Evolutionary conservation across 1,140 invertebrate genomes (phyloP).

Genomic region (Anoplophora glabripennis): DNA sequence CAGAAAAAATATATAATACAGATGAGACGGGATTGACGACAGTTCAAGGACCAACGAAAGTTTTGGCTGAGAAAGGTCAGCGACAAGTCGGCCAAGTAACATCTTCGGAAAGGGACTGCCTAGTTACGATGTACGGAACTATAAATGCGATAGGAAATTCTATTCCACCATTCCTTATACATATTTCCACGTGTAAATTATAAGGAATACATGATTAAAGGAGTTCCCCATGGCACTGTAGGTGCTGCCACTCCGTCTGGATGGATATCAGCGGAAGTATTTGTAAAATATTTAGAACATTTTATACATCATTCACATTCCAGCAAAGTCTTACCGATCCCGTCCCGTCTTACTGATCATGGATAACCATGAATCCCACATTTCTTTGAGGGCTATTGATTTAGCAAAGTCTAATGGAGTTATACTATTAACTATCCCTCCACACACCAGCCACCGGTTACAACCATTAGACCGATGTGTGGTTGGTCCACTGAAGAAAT

Average conservation of each 20-base stretch:
- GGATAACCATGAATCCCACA: no score
- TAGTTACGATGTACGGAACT: constrained; percentile 36
- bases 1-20: not conserved
- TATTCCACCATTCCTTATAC: constrained; percentile 38
- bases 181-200: not conserved
- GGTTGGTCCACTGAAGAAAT: no score
- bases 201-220: not conserved
- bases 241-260: not conserved
- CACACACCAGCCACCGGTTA: no score
- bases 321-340: no score
- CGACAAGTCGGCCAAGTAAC: constrained; percentile 44
- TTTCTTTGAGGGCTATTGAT: no score
- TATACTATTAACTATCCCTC: no score
- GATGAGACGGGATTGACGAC: constrained; percentile 27
- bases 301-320: not conserved
- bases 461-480: no score
- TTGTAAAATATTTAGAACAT: not conserved
- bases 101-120: constrained; percentile 37
- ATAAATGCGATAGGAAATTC: constrained; percentile 43
- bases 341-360: no score
- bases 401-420: no score
- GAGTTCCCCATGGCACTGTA: not conserved
- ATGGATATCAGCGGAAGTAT: not conserved
- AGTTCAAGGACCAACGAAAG: constrained; percentile 25
- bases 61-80: constrained; percentile 29